phyloP scores from a whole-genome alignment of 2,113 vertebrate species.

The Motacilla alba region DNA sequence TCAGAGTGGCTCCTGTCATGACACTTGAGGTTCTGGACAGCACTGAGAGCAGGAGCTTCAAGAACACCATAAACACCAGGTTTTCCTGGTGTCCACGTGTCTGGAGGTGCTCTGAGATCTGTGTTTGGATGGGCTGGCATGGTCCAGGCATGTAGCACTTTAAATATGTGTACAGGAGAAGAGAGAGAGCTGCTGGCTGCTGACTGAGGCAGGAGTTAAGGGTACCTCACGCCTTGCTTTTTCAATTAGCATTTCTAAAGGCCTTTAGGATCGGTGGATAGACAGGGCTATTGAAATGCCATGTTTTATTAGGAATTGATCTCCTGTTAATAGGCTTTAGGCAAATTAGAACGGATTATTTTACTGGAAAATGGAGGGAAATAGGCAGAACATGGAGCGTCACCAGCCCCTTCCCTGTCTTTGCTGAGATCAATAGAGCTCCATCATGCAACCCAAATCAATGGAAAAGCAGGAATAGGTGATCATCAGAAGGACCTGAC shows the following conservation, averaged over 20 bases:
- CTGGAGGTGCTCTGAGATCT: not conserved
- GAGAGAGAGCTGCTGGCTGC: not conserved
- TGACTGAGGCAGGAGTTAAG: not conserved
- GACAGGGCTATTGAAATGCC: not conserved
- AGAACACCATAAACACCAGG: not conserved
- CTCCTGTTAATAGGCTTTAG: constrained; percentile 52
- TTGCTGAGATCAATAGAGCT: constrained; percentile 46
- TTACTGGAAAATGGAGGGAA: not conserved
- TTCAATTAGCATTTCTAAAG: not conserved
- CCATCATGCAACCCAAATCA: constrained; percentile 68
- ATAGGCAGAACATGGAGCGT: not conserved
- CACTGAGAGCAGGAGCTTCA: not conserved
- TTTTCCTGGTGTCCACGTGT: not conserved
- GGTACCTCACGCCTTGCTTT: not conserved
- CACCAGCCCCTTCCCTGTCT: not conserved
- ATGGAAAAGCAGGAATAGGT: constrained; percentile 57
- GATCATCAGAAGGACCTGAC: constrained; percentile 40
- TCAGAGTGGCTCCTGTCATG: not conserved
- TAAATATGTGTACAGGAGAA: not conserved
- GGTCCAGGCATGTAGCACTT: not conserved
- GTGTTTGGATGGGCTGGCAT: not conserved
- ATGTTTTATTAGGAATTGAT: constrained; percentile 54
- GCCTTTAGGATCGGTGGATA: not conserved
- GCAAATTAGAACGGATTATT: constrained; percentile 46
- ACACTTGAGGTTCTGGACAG: not conserved